A percentile compares a stretch with the other conserved stretches of the same genome.
phyloP scores from a whole-genome alignment of 2,888 invertebrate genomes.

The Drosophila paranaensis region DNA sequence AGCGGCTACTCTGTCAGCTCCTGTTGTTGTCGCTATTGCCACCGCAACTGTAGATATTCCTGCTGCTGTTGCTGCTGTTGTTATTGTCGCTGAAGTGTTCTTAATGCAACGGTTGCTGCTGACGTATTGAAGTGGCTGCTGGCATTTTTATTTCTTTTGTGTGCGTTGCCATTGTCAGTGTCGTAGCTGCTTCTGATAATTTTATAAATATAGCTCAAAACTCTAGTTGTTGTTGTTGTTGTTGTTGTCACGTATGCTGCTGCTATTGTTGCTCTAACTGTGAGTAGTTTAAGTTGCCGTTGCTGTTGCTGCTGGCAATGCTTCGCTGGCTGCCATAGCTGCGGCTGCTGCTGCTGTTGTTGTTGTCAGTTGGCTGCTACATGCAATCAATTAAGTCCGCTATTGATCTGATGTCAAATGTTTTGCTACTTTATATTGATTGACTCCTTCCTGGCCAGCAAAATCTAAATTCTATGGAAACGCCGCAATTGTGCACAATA shows the following conservation, averaged over 20 bases:
- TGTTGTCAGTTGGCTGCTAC: conserved; percentile 5
- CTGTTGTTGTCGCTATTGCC: too few relatives aligned
- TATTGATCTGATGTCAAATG: conserved; percentile 59
- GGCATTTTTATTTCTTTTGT: not conserved
- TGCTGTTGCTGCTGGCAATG: conserved; percentile 2
- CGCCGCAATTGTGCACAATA: not conserved
- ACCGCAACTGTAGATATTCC: not conserved
- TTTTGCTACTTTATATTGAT: conserved; percentile 60
- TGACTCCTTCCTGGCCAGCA: conserved; percentile 55
- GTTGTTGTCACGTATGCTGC: conserved; percentile 12
- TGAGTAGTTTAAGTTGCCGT: conserved; percentile 12
- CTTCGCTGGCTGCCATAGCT: not conserved
- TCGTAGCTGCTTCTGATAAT: not conserved
- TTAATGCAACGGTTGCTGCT: conserved; percentile 1
- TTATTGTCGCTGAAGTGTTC: not conserved
- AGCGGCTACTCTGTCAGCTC: not conserved
- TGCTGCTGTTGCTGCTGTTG: not conserved
- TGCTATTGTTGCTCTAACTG: conserved; percentile 9
- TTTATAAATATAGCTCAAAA: not conserved
- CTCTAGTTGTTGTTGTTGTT: not conserved
- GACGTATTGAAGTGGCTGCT: not conserved
- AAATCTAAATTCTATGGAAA: conserved; percentile 16
- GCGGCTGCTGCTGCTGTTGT: conserved; percentile 2
- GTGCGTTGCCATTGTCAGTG: not conserved
- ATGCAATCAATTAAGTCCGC: conserved; percentile 67